Conservation (phyloP, 2,888 invertebrate species). For the Acleris cristana region DNA sequence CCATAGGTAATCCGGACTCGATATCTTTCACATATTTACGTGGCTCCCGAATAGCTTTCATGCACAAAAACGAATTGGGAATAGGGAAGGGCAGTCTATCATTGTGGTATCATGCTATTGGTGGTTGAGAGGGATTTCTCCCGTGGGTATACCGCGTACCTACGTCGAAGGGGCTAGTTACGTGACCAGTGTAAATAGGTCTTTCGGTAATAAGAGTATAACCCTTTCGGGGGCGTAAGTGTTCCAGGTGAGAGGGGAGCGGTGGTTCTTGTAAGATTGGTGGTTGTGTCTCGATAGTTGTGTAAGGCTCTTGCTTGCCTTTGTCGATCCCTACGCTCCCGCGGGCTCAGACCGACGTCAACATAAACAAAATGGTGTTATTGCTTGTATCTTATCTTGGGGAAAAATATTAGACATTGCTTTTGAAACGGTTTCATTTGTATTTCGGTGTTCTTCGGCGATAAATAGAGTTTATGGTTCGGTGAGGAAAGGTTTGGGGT, state of each 20-base stretch:
- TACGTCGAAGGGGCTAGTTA: slow-evolving; percentile 51
- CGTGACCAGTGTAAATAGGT: slow-evolving; percentile 48
- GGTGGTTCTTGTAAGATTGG: slow-evolving; percentile 49
- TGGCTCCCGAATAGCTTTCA: slow-evolving; percentile 27
- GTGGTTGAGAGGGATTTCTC: slow-evolving; percentile 52
- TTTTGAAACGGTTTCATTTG: slow-evolving; percentile 40
- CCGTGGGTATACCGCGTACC: slow-evolving; percentile 54
- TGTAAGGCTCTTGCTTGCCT: slow-evolving; percentile 54
- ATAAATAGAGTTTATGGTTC: slow-evolving; percentile 5
- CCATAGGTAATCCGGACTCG: slow-evolving; percentile 19
- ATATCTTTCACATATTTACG: slow-evolving; percentile 19
- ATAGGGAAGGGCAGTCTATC: slow-evolving; percentile 49
- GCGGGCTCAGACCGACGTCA: slow-evolving; percentile 67
- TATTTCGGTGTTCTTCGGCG: slow-evolving; percentile 27
- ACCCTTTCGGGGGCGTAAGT: slow-evolving; percentile 20
- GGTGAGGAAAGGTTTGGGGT: not conserved
- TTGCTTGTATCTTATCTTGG: slow-evolving; percentile 74
- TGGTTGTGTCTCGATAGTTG: slow-evolving; percentile 56
- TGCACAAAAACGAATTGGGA: slow-evolving; percentile 41
- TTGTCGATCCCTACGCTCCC: slow-evolving; percentile 56
- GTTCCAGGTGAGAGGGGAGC: slow-evolving; percentile 37
- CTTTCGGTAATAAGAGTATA: slow-evolving; percentile 41
- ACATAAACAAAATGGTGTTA: slow-evolving; percentile 78
- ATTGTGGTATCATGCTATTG: slow-evolving; percentile 56
- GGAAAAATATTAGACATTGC: slow-evolving; percentile 63